Evolutionary conservation across 2,113 vertebrate genomes (phyloP).

Genomic region (Scomber japonicus): DNA sequence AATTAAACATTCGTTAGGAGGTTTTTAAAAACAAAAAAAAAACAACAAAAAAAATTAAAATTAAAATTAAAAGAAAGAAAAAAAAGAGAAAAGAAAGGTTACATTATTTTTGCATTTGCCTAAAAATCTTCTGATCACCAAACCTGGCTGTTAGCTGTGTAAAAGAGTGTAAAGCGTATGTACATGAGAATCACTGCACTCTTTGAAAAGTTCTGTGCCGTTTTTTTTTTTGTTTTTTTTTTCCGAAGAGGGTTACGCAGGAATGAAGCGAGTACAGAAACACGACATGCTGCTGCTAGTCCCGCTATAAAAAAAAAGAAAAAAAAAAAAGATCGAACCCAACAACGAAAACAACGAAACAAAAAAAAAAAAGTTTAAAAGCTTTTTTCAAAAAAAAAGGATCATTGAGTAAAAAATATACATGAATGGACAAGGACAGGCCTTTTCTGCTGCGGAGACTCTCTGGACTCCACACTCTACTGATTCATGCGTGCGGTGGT

Average conservation of each 20-base stretch:
- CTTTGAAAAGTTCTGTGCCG: slow-evolving; percentile 64
- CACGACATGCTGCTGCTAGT: slow-evolving; percentile 69
- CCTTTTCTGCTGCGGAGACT: slow-evolving; percentile 43
- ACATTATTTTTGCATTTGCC: slow-evolving; percentile 67
- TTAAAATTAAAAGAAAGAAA: background rate
- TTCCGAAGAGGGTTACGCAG: slow-evolving; percentile 36
- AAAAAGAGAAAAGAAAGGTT: slow-evolving; percentile 24
- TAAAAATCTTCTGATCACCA: slow-evolving; percentile 61
- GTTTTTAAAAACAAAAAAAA: slow-evolving; percentile 42
- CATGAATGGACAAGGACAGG: slow-evolving; percentile 57
- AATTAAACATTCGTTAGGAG: slow-evolving; percentile 58
- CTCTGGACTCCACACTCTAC: slow-evolving; percentile 41
- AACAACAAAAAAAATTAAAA: background rate
- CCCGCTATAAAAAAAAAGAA: slow-evolving; percentile 7
- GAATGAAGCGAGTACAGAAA: slow-evolving; percentile 65
- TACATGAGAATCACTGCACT: slow-evolving; percentile 68
- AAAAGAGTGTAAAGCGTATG: slow-evolving; percentile 61
- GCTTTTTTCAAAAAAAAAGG: slow-evolving; percentile 36
- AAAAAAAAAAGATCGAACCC: slow-evolving; percentile 28
- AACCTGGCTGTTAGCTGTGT: slow-evolving; percentile 58
- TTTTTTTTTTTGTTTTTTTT: slow-evolving; percentile 25
- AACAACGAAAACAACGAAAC: background rate
- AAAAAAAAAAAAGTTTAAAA: slow-evolving; percentile 26
- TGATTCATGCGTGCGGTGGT: slow-evolving; percentile 30
- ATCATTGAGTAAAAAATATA: slow-evolving; percentile 50